Conservation (phyloP, 2,888 invertebrate genomes). For the Oxystoma pomonae region DNA sequence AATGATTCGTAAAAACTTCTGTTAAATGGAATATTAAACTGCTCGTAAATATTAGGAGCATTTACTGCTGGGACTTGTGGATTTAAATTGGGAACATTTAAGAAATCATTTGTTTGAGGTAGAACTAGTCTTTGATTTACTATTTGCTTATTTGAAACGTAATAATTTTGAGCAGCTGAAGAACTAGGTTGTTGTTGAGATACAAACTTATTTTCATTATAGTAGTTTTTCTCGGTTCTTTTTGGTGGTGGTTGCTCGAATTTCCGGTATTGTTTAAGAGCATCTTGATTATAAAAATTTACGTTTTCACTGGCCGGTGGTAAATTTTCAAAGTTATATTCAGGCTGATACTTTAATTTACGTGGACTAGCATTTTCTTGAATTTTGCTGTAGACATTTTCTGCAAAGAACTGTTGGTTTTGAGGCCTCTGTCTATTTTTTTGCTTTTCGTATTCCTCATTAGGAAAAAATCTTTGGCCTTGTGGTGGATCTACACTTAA, state of each 20-base stretch:
- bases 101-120: slow-evolving; percentile 5
- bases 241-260: slow-evolving; percentile 14
- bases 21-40: slow-evolving; percentile 29
- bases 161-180: slow-evolving; percentile 10
- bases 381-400: slow-evolving; percentile 39
- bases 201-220: neutral
- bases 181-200: slow-evolving; percentile 7
- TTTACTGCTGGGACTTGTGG: slow-evolving; percentile 27
- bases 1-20: slow-evolving; percentile 28
- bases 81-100: slow-evolving; percentile 18
- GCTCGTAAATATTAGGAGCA: slow-evolving; percentile 31
- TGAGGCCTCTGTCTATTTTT: slow-evolving; percentile 33
- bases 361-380: slow-evolving; percentile 19
- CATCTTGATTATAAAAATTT: slow-evolving; percentile 22
- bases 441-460: slow-evolving; percentile 27
- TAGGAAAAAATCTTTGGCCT: slow-evolving; percentile 37
- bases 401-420: slow-evolving; percentile 42
- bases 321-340: slow-evolving; percentile 37
- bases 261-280: slow-evolving; percentile 8
- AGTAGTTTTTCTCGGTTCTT: neutral
- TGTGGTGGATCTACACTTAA: slow-evolving; percentile 38
- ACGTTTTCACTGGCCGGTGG: slow-evolving; percentile 27
- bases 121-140: slow-evolving; percentile 1
- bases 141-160: neutral
- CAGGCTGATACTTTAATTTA: slow-evolving; percentile 27